Evolutionary conservation across 2,113 vertebrate species (phyloP).

Genomic region (cat (Felis catus)): F.catus_Fca126_mat1.0 CM031411.1:47088501-47089000

Average conservation of each 20-base stretch:
- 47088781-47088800: neutral
- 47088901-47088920: conserved; percentile 22
- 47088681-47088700: conserved; percentile 2
- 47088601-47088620: neutral
- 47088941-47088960: neutral
- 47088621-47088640: neutral
- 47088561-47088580: neutral
- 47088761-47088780: neutral
- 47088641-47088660: neutral
- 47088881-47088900: conserved; percentile 33
- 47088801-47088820: conserved; percentile 33
- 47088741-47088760: neutral
- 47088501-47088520: conserved; percentile 39
- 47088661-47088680: conserved; percentile 26
- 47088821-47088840: conserved; percentile 48
- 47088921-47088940: neutral
- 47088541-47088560: too few relatives aligned
- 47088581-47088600: neutral
- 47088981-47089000: conserved; percentile 14
- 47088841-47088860: neutral
- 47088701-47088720: neutral
- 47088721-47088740: neutral
- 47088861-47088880: neutral
- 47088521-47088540: too few relatives aligned
- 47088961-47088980: conserved; percentile 31